Base-by-base conservation (phyloP, 2,888 invertebrate genomes). In the Schrankia costaestrigalis region DNA sequence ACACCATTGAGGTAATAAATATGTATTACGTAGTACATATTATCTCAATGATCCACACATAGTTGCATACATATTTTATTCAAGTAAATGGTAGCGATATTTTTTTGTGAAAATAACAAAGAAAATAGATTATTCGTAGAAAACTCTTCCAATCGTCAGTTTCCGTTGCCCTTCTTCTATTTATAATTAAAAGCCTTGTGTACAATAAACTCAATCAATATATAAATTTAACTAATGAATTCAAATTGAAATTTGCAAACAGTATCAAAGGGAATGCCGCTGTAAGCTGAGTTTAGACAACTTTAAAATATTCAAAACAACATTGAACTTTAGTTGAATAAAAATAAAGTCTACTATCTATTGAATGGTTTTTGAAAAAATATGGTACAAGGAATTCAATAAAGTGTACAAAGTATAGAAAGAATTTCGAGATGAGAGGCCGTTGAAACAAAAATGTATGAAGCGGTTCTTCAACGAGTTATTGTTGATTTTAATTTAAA, bases 221-320 rank as follows among this genome's bases (percentile, higher is more conserved):
- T 46, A 34, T 37, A n/a, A n/a, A 50, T 44, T 50, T 49, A 15
- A 31, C 9, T 36, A 43, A 40, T 48, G 27, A 52, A 56, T 51
- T 51, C 37, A 40, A 53, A 52, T 50, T 46, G 32, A 45, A 49
- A 46, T 52, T 53, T 37, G 25, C 18, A 37, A 50, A 53, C 54
- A 36, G 33, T 45, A 50, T 53, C 54, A 54, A 53, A 49, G 44
- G 25, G 40, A 42, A 52, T 40, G 35, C 43, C 40, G 30, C 18
- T 30, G 26, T 35, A 40, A 41, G 25, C 31, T 31, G 34, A 40
- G 19, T 39, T 56, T 31, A 32, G 37, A 26, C 23, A 40, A 35
- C 31, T 35, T 48, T 41, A 30, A 41, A 35, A 36, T 22, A 41
- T 31, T 26, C 3, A 1, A 1, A 0, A 4, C 2, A 8, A 4